Evolutionary conservation across 2,113 vertebrate genomes (phyloP), one percentile per base, ranked within the genome.

Genomic region (Solea senegalensis): DNA sequence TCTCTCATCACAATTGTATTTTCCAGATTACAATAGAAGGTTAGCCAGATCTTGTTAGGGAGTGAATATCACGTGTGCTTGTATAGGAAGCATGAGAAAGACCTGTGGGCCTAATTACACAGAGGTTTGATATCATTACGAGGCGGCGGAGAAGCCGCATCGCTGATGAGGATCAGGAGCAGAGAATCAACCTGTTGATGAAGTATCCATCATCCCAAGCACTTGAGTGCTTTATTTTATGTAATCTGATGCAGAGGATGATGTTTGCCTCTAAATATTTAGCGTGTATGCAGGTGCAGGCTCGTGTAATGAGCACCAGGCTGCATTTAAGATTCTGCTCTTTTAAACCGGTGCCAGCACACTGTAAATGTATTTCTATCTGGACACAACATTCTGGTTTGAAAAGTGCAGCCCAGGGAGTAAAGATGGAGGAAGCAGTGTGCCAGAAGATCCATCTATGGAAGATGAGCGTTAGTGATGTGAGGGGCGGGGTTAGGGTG

Each of bases 81-180:
- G 21, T 21, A 64, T 43, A 68, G 49, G 15, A 40, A 41, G 57
- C 48, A 60, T 14, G 43, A 68, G 52, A 58, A 44, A 61, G 53
- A 76, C 63, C 76, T 75, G 60, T 57, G 67, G 55, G 72, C 51
- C 77, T 89, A 83, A 87, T 88, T 82, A 84, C 60, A 66, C 7
- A 40, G 60, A 78, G 61, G 63, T 82, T 84, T 55, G 76, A 76
- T 66, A 26, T 86, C 80, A 89, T 83, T 70, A 85, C 84, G 78
- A 82, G 74, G 69, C 55, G 69, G 79, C 78, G 10, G 68, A 85
- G 78, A 59, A 78, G 59, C 66, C 74, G 58, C 52, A 68, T 61
- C 44, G 49, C 74, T 77, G 67, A 86, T 77, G 84, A 86, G 72
- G 70, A 75, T 63, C 15, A 44, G 69, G 74, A 78, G 76, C 79